Evolutionary conservation across 2,113 vertebrate genomes (phyloP).

Genomic region (Willisornis vidua): DNA sequence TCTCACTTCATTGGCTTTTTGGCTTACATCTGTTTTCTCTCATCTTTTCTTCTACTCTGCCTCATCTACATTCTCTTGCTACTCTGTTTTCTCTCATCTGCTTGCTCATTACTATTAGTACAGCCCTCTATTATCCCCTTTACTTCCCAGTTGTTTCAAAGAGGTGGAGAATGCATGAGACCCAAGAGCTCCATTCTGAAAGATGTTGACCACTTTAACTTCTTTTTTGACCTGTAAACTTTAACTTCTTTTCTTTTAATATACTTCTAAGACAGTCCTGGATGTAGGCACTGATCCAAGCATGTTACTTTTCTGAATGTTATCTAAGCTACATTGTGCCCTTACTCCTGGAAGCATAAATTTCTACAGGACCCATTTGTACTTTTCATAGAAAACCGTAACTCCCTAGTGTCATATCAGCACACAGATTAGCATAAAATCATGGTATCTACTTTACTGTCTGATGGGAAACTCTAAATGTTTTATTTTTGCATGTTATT

Average conservation of each 20-base stretch:
- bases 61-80: conserved; percentile 44
- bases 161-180: background rate
- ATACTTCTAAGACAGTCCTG: background rate
- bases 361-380: background rate
- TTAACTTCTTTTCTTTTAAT: background rate
- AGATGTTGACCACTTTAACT: background rate
- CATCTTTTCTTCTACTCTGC: conserved; percentile 36
- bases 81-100: conserved; percentile 62
- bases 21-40: conserved; percentile 64
- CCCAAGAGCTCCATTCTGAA: background rate
- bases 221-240: background rate
- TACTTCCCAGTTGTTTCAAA: conserved; percentile 6
- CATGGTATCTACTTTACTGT: background rate
- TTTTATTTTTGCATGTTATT: background rate
- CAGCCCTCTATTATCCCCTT: background rate
- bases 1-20: conserved; percentile 64
- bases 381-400: background rate
- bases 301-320: background rate
- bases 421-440: background rate
- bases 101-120: background rate
- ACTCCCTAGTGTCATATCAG: background rate
- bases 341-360: background rate
- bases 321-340: background rate
- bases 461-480: background rate
- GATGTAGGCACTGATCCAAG: background rate